Conservation (phyloP, 2,888 invertebrate genomes). For the Morpho helenor region DNA sequence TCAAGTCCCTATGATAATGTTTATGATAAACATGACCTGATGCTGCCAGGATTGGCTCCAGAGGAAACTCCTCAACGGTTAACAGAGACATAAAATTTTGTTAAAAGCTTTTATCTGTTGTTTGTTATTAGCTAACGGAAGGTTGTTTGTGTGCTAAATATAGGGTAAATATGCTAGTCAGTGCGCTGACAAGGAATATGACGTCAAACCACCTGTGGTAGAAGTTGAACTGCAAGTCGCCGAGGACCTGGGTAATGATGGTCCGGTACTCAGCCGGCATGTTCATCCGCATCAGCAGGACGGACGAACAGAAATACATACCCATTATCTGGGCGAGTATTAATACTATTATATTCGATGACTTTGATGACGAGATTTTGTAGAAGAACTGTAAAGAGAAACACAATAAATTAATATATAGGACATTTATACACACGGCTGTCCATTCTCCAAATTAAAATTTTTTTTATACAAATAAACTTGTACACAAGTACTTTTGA, state of each 20-base stretch:
- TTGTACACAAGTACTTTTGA: no score
- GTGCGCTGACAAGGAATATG: constrained; percentile 97
- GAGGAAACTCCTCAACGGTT: no score
- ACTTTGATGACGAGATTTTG: constrained; percentile 98
- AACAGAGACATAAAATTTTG: no score
- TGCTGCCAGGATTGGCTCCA: no score
- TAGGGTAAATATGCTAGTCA: constrained; percentile 96
- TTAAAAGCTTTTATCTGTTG: background rate
- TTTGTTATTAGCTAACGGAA: constrained; percentile 60
- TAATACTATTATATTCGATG: constrained; percentile 98
- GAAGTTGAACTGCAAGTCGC: constrained; percentile 98
- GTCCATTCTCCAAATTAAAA: no score
- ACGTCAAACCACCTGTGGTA: constrained; percentile 99
- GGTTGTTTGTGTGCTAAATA: constrained; percentile 96
- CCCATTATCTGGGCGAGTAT: constrained; percentile 99
- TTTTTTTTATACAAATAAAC: no score
- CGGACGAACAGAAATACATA: constrained; percentile 99
- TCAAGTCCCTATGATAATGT: no score
- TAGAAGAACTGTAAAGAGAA: constrained; percentile 92
- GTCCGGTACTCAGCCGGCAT: constrained; percentile 98
- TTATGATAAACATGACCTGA: no score
- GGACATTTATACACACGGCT: no score
- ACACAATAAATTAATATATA: no score
- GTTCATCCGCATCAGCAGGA: constrained; percentile 98
- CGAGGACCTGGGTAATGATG: constrained; percentile 92